Percentiles rank a stretch among this genome's conserved stretches.
Conservation (phyloP, 1,140 invertebrate species). For the Acromyrmex heyeri region DNA sequence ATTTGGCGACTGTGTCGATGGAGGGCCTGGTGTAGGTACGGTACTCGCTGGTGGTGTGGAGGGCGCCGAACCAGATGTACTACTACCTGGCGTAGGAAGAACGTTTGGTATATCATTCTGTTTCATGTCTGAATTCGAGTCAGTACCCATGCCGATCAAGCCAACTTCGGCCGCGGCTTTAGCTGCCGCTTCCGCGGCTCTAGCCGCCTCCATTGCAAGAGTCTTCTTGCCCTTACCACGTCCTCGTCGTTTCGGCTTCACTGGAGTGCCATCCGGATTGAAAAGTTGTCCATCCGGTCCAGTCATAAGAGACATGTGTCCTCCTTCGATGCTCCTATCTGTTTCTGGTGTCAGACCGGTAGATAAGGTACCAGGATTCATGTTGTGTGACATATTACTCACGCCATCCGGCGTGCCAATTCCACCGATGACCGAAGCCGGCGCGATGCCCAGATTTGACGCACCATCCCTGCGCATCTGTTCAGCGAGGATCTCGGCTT, state of each 20-base stretch:
- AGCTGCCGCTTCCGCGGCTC: constrained; percentile 84
- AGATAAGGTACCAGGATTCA: constrained; percentile 61
- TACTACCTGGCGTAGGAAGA: constrained; percentile 84
- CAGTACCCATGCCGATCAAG: constrained; percentile 78
- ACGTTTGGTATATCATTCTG: constrained; percentile 79
- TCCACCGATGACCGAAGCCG: constrained; percentile 5
- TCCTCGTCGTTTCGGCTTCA: constrained; percentile 86
- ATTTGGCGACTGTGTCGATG: constrained; percentile 76
- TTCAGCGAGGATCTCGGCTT: constrained; percentile 85
- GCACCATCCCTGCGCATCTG: constrained; percentile 84
- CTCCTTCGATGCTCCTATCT: constrained; percentile 65
- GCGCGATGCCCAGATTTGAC: constrained; percentile 59
- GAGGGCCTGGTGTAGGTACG: constrained; percentile 75
- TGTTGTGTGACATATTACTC: constrained; percentile 58
- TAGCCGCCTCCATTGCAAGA: constrained; percentile 86
- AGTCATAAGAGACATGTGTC: constrained; percentile 74
- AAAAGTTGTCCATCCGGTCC: constrained; percentile 80
- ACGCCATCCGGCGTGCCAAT: constrained; percentile 64
- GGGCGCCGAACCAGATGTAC: constrained; percentile 84
- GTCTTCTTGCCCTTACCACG: constrained; percentile 88
- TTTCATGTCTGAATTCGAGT: constrained; percentile 82
- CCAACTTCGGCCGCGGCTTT: constrained; percentile 77
- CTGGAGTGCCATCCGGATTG: constrained; percentile 81
- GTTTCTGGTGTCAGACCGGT: constrained; percentile 68
- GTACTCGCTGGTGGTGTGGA: constrained; percentile 81